A percentile compares a stretch with the other conserved stretches of the same genome.
Evolutionary conservation across 2,888 invertebrate genomes (phyloP).

Genomic region (Melangyna quadrimaculata): DNA sequence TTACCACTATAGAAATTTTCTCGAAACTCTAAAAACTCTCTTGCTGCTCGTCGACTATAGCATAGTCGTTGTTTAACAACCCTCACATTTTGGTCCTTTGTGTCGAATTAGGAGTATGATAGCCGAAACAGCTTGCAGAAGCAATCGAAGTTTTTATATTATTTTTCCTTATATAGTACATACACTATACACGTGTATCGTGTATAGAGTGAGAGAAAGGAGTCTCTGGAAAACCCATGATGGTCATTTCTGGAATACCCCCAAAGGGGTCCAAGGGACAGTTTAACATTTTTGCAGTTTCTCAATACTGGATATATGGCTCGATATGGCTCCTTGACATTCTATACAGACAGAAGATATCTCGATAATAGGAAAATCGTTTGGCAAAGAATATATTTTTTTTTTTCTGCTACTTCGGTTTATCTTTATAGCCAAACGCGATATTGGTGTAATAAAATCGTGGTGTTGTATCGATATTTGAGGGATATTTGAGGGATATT

Average conservation of each 20-base stretch:
- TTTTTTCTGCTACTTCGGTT: neutral
- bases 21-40: neutral
- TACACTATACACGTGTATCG: neutral
- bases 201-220: neutral
- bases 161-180: constrained; percentile 2
- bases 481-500: constrained; percentile 67
- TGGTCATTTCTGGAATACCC: constrained; percentile 62
- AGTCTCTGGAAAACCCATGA: constrained; percentile 22
- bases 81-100: constrained; percentile 56
- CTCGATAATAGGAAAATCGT: constrained; percentile 62
- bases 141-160: constrained; percentile 54
- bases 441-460: constrained; percentile 69
- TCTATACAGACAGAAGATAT: constrained; percentile 7
- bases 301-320: constrained; percentile 28
- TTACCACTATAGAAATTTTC: neutral
- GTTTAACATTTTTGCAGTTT: constrained; percentile 53
- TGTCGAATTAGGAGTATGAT: constrained; percentile 69
- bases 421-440: constrained; percentile 38
- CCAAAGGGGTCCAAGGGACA: constrained; percentile 48
- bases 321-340: neutral
- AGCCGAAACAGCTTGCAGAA: constrained; percentile 64
- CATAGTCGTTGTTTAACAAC: neutral
- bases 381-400: constrained; percentile 50
- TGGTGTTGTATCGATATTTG: constrained; percentile 69
- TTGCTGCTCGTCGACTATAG: neutral